phyloP scores from a whole-genome alignment of 2,888 invertebrate genomes.

The Augiades crinisus region DNA sequence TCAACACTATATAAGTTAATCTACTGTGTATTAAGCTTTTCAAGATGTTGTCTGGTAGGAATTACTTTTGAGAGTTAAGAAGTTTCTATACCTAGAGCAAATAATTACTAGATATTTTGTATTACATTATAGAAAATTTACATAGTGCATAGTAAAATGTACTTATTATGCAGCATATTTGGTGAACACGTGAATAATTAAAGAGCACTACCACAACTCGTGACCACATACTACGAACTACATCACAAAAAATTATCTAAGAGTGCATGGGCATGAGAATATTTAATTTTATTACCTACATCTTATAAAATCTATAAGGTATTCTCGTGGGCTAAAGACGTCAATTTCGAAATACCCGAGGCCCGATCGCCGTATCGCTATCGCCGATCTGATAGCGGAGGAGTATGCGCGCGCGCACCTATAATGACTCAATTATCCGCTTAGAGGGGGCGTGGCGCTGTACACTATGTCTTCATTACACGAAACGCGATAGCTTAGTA shows the following conservation, averaged over 20 bases:
- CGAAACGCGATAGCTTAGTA: slow-evolving; percentile 30
- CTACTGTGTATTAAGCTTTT: no score
- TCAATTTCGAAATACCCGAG: slow-evolving; percentile 40
- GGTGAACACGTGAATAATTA: no score
- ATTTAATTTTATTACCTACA: slow-evolving; percentile 24
- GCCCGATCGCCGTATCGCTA: slow-evolving; percentile 53
- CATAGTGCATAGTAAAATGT: no score
- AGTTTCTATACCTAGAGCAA: no score
- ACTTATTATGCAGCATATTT: no score
- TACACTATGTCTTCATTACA: slow-evolving; percentile 76
- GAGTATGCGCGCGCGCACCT: slow-evolving; percentile 65
- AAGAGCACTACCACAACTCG: neutral
- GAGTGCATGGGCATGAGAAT: slow-evolving; percentile 15
- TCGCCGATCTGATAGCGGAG: slow-evolving; percentile 59
- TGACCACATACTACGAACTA: no score
- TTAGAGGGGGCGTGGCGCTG: slow-evolving; percentile 70
- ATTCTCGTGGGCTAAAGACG: slow-evolving; percentile 25
- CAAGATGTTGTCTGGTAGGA: no score
- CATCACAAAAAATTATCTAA: slow-evolving; percentile 6
- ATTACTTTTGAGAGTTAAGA: no score
- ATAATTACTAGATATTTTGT: no score
- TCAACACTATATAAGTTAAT: no score
- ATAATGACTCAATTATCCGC: slow-evolving; percentile 82
- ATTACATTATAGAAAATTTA: no score
- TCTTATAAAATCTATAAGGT: slow-evolving; percentile 26